Evolutionary conservation across 2,888 invertebrate species (phyloP).

Genomic region (Drosophila picticornis): DNA sequence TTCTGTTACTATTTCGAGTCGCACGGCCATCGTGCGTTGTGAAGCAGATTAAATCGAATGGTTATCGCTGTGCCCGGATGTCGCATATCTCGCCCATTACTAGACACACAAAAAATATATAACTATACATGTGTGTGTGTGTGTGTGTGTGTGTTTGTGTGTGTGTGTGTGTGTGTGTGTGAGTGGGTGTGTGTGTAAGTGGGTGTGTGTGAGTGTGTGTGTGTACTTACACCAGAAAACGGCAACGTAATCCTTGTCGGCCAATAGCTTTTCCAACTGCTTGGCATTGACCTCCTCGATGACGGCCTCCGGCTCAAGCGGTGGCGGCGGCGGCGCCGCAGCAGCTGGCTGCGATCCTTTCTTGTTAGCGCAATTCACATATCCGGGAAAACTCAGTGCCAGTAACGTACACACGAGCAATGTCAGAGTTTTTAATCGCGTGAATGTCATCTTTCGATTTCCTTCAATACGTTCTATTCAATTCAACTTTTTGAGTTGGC

Average conservation of each 20-base stretch:
- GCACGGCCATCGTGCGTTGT: constrained; percentile 56
- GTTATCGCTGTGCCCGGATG: constrained; percentile 56
- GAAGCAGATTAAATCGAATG: constrained; percentile 48
- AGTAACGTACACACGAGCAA: constrained; percentile 84
- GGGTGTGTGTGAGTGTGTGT: neutral
- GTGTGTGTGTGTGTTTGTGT: constrained; percentile 50
- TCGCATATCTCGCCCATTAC: constrained; percentile 47
- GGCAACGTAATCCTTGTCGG: constrained; percentile 97
- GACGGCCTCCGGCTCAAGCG: constrained; percentile 88
- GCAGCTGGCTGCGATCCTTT: constrained; percentile 81
- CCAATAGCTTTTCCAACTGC: constrained; percentile 94
- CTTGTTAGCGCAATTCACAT: constrained; percentile 85
- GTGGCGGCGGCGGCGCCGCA: constrained; percentile 69
- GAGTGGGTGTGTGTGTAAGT: constrained; percentile 53
- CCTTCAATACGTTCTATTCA: constrained; percentile 45
- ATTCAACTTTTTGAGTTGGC: constrained; percentile 46
- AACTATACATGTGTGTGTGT: neutral
- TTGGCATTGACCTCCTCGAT: constrained; percentile 97
- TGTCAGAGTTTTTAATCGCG: constrained; percentile 85
- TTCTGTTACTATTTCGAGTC: constrained; percentile 81
- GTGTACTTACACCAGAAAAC: constrained; percentile 97
- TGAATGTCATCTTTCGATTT: constrained; percentile 83
- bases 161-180: neutral
- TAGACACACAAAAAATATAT: constrained; percentile 25
- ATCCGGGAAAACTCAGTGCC: constrained; percentile 85